Evolutionary conservation across 2,113 vertebrate species (phyloP).

Genomic region (Silurus asotus): DNA sequence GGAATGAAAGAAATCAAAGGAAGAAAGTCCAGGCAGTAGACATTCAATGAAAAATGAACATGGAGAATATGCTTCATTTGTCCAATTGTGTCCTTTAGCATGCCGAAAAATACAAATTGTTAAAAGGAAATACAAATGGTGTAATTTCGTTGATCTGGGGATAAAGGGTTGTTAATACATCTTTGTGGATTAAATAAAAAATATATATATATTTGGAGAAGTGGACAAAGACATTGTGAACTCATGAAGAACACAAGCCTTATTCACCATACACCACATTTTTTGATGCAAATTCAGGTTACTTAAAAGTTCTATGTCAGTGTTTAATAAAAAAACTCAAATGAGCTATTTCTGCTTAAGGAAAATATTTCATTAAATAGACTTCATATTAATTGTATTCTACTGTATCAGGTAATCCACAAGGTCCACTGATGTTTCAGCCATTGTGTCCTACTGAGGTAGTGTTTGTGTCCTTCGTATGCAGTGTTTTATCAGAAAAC

Average conservation of each 20-base stretch:
- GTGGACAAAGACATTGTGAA: neutral
- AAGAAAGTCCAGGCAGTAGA: constrained; percentile 68
- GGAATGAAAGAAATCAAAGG: constrained; percentile 70
- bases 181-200: constrained; percentile 41
- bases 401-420: neutral
- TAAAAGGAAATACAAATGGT: constrained; percentile 60
- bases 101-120: constrained; percentile 45
- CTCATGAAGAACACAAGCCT: neutral
- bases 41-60: constrained; percentile 67
- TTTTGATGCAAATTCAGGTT: neutral
- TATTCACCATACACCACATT: neutral
- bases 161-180: constrained; percentile 43
- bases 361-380: neutral
- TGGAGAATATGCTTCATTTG: constrained; percentile 68
- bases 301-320: neutral
- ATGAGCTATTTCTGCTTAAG: neutral
- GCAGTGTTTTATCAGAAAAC: neutral
- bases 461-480: too few relatives aligned
- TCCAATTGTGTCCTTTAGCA: constrained; percentile 66
- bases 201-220: neutral
- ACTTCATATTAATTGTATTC: neutral
- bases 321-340: neutral
- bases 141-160: constrained; percentile 55
- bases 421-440: neutral
- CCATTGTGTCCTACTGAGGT: neutral